Percentiles rank a stretch among this genome's conserved stretches.
Evolutionary conservation across 2,888 invertebrate genomes (phyloP).

Genomic region (Cephus pygmeus): DNA sequence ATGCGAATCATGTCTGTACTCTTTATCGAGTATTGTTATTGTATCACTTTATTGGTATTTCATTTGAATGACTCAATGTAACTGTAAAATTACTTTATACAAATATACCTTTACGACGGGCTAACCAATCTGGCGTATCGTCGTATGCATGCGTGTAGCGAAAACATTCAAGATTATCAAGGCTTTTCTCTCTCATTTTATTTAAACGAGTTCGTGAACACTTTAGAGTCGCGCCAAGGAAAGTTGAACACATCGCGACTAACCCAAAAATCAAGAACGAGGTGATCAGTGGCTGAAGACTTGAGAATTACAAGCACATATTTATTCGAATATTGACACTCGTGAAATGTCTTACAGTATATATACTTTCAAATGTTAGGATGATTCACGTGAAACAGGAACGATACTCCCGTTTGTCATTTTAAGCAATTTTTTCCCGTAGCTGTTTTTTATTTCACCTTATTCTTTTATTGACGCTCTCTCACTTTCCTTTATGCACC

Average conservation of each 20-base stretch:
- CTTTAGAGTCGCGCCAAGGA: neutral
- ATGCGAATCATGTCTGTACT: neutral
- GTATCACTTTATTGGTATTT: neutral
- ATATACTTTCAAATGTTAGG: constrained; percentile 51
- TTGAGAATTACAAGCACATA: constrained; percentile 50
- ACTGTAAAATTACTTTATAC: constrained; percentile 22
- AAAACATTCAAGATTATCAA: constrained; percentile 6
- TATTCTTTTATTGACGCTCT: neutral
- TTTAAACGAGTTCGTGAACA: neutral
- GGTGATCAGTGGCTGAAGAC: constrained; percentile 29
- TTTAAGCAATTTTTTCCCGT: neutral
- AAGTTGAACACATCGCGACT: neutral
- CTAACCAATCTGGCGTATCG: constrained; percentile 7
- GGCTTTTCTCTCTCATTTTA: neutral
- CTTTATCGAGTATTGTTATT: neutral
- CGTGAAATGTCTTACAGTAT: constrained; percentile 43
- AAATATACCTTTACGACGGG: constrained; percentile 29
- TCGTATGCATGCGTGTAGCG: constrained; percentile 10
- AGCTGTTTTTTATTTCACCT: neutral
- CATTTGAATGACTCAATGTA: constrained; percentile 4
- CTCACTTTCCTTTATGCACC: neutral
- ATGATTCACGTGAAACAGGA: constrained; percentile 25
- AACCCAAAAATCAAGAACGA: neutral
- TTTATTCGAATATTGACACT: constrained; percentile 51
- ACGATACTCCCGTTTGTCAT: neutral